Percentiles rank a stretch among this genome's conserved stretches.
phyloP scores from a whole-genome alignment of 30 jellyfish, hydroid and myxozoan genomes.

The Hydractinia symbiolongicarpus region DNA sequence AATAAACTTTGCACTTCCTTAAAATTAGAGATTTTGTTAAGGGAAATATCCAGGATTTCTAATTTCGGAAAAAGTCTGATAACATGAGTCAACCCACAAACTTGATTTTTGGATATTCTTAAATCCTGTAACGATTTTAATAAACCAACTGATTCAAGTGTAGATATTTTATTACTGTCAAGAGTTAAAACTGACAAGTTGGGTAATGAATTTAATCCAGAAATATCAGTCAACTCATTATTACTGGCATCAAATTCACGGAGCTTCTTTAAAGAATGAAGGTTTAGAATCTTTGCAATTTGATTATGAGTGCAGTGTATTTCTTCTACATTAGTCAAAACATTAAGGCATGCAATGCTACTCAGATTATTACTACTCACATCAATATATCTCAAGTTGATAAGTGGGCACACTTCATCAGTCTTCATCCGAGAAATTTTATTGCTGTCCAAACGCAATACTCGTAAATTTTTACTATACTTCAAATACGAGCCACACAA shows the following conservation, averaged over 20 bases:
- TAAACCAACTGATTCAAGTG: background rate
- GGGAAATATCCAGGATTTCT: slow-evolving; percentile 2
- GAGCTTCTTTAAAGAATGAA: slow-evolving; percentile 26
- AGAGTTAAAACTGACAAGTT: background rate
- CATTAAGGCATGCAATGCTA: slow-evolving; percentile 5
- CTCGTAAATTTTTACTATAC: slow-evolving; percentile 7
- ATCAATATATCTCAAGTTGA: slow-evolving; percentile 15
- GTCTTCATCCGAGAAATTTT: background rate
- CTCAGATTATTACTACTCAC: slow-evolving; percentile 8
- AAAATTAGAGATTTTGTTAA: background rate
- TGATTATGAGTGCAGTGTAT: slow-evolving; percentile 31
- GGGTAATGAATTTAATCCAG: slow-evolving; percentile 29
- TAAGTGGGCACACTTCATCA: slow-evolving; percentile 19
- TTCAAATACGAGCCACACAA: background rate
- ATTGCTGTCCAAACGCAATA: slow-evolving; percentile 27
- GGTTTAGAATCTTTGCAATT: slow-evolving; percentile 10
- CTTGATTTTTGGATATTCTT: slow-evolving; percentile 4
- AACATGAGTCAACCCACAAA: background rate
- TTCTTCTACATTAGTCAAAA: slow-evolving; percentile 20
- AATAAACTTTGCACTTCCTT: background rate
- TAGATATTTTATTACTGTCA: slow-evolving; percentile 16
- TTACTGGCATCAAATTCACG: slow-evolving; percentile 25
- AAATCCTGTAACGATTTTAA: slow-evolving; percentile 15
- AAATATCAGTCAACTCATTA: slow-evolving; percentile 7
- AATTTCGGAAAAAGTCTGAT: slow-evolving; percentile 16